phyloP scores from a whole-genome alignment of 2,888 invertebrate genomes.

The Pollenia angustigena region DNA sequence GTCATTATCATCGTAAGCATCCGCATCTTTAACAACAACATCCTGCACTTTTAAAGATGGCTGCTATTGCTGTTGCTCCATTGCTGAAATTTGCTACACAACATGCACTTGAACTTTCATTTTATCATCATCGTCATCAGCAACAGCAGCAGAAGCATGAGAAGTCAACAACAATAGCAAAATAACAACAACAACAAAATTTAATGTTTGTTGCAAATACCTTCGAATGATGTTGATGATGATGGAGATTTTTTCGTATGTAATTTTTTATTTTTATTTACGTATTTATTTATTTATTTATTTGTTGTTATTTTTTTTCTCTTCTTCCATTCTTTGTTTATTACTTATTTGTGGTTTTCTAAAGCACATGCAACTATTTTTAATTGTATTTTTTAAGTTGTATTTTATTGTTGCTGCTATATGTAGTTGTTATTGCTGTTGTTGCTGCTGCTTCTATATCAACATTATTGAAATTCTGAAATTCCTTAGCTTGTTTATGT shows the following conservation, averaged over 20 bases:
- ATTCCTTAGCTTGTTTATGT: constrained; percentile 71
- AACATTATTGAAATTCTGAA: constrained; percentile 73
- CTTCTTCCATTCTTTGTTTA: constrained; percentile 45
- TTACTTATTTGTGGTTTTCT: constrained; percentile 69
- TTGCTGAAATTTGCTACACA: constrained; percentile 65
- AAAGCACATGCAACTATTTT: constrained; percentile 80
- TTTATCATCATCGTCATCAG: constrained; percentile 57
- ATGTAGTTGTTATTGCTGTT: constrained; percentile 53
- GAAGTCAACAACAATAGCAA: constrained; percentile 53
- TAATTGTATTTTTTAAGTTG: constrained; percentile 79
- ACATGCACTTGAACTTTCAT: constrained; percentile 73
- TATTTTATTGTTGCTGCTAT: constrained; percentile 65
- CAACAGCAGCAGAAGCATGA: constrained; percentile 20
- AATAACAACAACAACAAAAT: constrained; percentile 15
- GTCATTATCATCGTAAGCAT: constrained; percentile 18
- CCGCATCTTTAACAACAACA: constrained; percentile 19
- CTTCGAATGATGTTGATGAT: constrained; percentile 51
- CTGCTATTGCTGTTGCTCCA: constrained; percentile 33
- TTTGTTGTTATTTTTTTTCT: constrained; percentile 21
- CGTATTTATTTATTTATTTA: constrained; percentile 37
- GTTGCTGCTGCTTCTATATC: constrained; percentile 68
- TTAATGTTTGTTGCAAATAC: constrained; percentile 56
- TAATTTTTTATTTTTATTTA: constrained; percentile 15
- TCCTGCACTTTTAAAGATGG: constrained; percentile 67
- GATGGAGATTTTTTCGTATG: constrained; percentile 46